A percentile compares a stretch with the other conserved stretches of the same genome.
These are phyloP conservation scores for Cephalotes varians DNA, from an alignment of 2,888 invertebrate species.

Conservation along the genomic window DNA sequence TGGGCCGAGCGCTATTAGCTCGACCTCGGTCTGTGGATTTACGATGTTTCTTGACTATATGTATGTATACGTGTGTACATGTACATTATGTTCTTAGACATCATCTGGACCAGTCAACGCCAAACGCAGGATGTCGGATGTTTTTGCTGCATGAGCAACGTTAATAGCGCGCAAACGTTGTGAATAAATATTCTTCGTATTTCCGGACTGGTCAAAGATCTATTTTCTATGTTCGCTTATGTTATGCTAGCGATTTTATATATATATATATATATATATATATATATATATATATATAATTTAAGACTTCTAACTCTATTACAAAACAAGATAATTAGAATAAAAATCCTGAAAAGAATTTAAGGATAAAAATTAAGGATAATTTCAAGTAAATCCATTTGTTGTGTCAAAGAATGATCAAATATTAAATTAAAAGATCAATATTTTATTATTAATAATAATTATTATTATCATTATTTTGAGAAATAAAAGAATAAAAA, in stretches of 20 bases:
- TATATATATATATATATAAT: neutral
- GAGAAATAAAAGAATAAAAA: neutral
- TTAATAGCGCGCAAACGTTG: conserved; percentile 13
- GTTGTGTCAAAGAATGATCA: neutral
- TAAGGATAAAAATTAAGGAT: neutral
- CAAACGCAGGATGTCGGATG: conserved; percentile 62
- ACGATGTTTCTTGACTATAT: conserved; percentile 68
- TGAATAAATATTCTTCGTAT: conserved; percentile 40
- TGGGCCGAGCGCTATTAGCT: conserved; percentile 76
- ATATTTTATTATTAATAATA: neutral
- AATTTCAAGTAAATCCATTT: neutral
- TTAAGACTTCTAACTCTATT: neutral
- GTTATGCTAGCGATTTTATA: neutral
- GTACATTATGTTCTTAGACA: conserved; percentile 65
- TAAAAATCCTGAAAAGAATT: neutral
- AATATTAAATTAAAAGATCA: neutral
- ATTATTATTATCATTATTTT: neutral
- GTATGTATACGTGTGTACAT: neutral
- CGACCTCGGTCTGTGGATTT: conserved; percentile 74
- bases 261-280: no score
- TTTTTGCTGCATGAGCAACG: conserved; percentile 56
- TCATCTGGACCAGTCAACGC: conserved; percentile 67
- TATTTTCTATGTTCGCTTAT: neutral
- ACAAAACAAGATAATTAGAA: neutral
- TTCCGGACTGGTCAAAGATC: neutral